Conservation (phyloP, 2,888 invertebrate species). For the Labia minor region DNA sequence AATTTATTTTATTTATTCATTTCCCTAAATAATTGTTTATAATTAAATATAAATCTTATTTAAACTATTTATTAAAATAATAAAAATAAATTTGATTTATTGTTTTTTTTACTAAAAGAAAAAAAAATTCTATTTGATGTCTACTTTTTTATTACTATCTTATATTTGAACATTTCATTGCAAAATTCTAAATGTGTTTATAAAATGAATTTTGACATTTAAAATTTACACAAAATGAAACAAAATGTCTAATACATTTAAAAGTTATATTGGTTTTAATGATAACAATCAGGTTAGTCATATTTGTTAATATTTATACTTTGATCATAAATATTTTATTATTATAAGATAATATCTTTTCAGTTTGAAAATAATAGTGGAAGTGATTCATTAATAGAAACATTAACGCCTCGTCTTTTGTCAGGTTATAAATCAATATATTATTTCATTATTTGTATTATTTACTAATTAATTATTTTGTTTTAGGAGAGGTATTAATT, state of each 20-base stretch:
- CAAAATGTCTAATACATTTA: constrained; percentile 37
- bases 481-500: constrained; percentile 67
- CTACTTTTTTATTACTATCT: no score
- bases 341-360: background rate
- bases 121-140: no score
- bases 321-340: no score
- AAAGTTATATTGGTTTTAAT: constrained; percentile 38
- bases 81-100: no score
- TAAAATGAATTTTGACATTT: no score
- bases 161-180: no score
- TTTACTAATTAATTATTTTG: background rate
- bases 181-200: no score
- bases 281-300: constrained; percentile 37
- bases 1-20: no score
- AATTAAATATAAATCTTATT: no score
- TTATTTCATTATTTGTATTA: constrained; percentile 21
- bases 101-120: no score
- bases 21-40: no score
- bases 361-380: constrained; percentile 39
- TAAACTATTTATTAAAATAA: no score
- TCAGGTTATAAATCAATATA: constrained; percentile 36
- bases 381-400: constrained; percentile 43
- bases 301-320: background rate
- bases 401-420: constrained; percentile 43
- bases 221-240: constrained; percentile 22